Evolutionary conservation across 2,113 vertebrate genomes (phyloP), one percentile per base, ranked within the genome.

Genomic region (Tachysurus fulvidraco): DNA sequence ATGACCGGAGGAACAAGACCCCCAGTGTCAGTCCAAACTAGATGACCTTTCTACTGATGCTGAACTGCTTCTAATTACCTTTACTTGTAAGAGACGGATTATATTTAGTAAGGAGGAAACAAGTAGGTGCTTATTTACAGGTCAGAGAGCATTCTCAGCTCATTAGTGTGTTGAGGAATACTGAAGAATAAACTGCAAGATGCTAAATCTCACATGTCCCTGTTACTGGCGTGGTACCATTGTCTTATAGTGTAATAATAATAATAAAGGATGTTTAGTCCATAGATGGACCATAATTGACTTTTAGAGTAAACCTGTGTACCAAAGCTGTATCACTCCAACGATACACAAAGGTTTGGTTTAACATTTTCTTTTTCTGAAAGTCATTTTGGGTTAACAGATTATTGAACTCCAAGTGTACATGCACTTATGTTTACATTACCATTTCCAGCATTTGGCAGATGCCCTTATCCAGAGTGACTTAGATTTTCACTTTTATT

Each of bases 31-130:
- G 46, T 28, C 5, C 74, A 28, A 54, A 17, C 52, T 55, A 55
- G 76, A 50, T 78, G 76, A 78, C 52, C 76, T 78, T 78, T 78
- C n/a, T 78, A 9, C 76, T 78, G 13, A 78, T 55, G 25, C 44
- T 78, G 14, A 5, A 19, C 13, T 30, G 52, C 2, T 78, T 23
- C 76, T 79, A 30, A 79, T 57, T 57, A 55, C n/a, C 52, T 30
- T 79, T 16, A 36, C 14, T 30, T 55, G n/a, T 11, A 79, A 19
- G 76, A 79, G 52, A 30, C 30, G 76, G n/a, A 55, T 30, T 79
- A 16, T 30, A 19, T 30, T 54, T 55, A 30, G 50, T 4, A 55
- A 55, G 28, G 16, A 3, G 2, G 28, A 16, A 54, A 8, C 28
- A 10, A 46, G 25, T 52, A 16, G n/a, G 17, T 17, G 0, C 28